Conservation (phyloP, 2,888 invertebrate genomes). For the Cosmorhoe ocellata region DNA sequence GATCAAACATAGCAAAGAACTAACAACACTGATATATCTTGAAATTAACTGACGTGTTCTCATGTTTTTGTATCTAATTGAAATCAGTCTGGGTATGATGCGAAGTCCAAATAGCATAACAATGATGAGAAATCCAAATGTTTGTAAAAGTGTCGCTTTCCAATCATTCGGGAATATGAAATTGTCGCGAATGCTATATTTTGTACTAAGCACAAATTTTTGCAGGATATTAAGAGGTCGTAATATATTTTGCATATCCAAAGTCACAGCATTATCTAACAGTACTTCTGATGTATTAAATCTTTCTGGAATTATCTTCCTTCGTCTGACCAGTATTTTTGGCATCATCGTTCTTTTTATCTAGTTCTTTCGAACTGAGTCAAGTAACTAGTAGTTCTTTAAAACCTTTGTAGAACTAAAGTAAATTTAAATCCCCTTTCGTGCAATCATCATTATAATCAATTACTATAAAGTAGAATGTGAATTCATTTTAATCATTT, state of each 20-base stretch:
- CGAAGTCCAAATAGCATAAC: background rate
- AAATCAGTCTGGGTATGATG: background rate
- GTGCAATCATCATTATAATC: no score
- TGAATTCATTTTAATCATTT: no score
- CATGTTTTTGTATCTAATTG: background rate
- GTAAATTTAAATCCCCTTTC: no score
- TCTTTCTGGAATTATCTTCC: no score
- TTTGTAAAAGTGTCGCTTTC: background rate
- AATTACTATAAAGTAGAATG: no score
- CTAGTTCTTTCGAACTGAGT: no score
- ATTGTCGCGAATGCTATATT: constrained; percentile 3
- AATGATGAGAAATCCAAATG: background rate
- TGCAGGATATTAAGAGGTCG: constrained; percentile 1
- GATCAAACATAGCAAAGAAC: background rate
- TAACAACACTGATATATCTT: background rate
- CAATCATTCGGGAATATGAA: constrained; percentile 10
- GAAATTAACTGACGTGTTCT: background rate
- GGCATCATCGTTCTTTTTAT: background rate
- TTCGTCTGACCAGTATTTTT: background rate
- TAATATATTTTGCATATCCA: constrained; percentile 3
- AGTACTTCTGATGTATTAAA: background rate
- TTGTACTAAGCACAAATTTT: background rate
- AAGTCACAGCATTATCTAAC: background rate
- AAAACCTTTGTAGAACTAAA: no score
- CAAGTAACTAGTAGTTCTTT: no score